Evolutionary conservation across 2,888 invertebrate genomes (phyloP).

Genomic region (Euclidia mi): DNA sequence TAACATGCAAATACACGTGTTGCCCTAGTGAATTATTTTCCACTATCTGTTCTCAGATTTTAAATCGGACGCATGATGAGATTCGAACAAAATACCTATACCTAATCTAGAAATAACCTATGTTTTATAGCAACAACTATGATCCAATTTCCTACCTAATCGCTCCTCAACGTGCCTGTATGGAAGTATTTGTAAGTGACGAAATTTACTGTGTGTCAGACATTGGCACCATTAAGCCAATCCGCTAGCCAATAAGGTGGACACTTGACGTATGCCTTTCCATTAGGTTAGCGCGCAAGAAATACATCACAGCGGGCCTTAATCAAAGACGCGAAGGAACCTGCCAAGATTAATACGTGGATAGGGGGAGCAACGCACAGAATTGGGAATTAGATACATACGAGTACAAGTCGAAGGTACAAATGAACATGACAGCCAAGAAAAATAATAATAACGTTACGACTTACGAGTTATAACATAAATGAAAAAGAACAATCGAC

Average conservation of each 20-base stretch:
- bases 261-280: constrained; percentile 89
- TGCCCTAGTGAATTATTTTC: no score
- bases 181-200: constrained; percentile 62
- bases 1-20: no score
- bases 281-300: constrained; percentile 87
- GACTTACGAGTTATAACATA: no score
- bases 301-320: constrained; percentile 87
- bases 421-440: constrained; percentile 65
- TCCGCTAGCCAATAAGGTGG: constrained; percentile 86
- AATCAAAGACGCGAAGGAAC: constrained; percentile 87
- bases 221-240: constrained; percentile 84
- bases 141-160: constrained; percentile 30
- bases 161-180: constrained; percentile 42
- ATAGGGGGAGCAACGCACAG: constrained; percentile 71
- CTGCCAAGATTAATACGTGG: constrained; percentile 84
- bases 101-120: neutral
- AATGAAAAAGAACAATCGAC: no score
- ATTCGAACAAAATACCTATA: no score
- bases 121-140: constrained; percentile 41
- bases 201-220: constrained; percentile 73
- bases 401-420: constrained; percentile 34
- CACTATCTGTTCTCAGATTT: no score
- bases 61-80: no score
- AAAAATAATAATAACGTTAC: constrained; percentile 54
- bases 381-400: constrained; percentile 70